phyloP scores from a whole-genome alignment of 2,888 invertebrate species.

The Watsonalla cultraria region DNA sequence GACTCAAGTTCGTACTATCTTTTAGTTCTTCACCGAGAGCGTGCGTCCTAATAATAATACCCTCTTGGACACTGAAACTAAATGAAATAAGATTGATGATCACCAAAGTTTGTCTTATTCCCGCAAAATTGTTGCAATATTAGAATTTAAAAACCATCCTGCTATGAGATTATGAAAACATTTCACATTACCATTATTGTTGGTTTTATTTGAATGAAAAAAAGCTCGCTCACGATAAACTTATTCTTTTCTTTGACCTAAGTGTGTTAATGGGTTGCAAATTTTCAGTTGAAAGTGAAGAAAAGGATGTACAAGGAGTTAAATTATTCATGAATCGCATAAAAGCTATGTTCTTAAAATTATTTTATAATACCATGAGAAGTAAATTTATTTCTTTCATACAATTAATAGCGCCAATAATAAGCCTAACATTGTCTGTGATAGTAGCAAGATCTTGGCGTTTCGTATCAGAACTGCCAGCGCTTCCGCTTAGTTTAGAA shows the following conservation, averaged over 20 bases:
- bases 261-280: neutral
- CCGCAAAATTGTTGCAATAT: too few relatives aligned
- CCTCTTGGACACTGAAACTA: too few relatives aligned
- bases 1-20: neutral
- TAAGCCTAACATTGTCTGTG: constrained; percentile 65
- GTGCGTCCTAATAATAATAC: too few relatives aligned
- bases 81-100: too few relatives aligned
- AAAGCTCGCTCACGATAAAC: too few relatives aligned
- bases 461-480: constrained; percentile 67
- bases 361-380: constrained; percentile 56
- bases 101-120: too few relatives aligned
- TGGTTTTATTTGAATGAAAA: too few relatives aligned
- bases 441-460: constrained; percentile 66
- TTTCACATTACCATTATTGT: too few relatives aligned
- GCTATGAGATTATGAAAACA: too few relatives aligned
- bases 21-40: too few relatives aligned
- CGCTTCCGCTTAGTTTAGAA: constrained; percentile 56
- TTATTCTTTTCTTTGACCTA: too few relatives aligned
- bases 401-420: constrained; percentile 64
- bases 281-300: constrained; percentile 49
- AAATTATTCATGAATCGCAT: constrained; percentile 61
- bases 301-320: constrained; percentile 58
- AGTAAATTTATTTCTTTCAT: constrained; percentile 61
- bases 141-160: too few relatives aligned
- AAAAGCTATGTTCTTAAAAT: constrained; percentile 68